phyloP scores from a whole-genome alignment of 1,140 invertebrate genomes.

The Plectrocnemia conspersa region DNA sequence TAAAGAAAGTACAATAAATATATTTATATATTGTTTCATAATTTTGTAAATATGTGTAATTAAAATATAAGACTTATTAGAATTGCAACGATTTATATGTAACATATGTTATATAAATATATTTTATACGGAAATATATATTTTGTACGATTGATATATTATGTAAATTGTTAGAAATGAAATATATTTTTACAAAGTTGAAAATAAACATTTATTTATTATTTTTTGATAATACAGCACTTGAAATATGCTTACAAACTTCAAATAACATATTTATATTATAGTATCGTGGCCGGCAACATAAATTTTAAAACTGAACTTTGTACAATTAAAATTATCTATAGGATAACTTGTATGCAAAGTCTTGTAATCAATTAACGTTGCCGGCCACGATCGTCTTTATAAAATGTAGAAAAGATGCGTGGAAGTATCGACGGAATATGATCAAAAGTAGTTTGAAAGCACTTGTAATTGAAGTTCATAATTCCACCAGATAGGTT shows the following conservation, averaged over 20 bases:
- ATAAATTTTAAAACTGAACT: constrained; percentile 3
- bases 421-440: constrained; percentile 1
- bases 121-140: background rate
- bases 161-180: constrained; percentile 28
- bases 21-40: background rate
- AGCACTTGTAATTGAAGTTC: background rate
- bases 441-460: background rate
- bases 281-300: constrained; percentile 13
- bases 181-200: constrained; percentile 34
- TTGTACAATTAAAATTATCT: background rate
- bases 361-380: background rate
- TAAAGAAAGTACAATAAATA: background rate
- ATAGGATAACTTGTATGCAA: background rate
- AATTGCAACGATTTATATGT: background rate
- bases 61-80: background rate
- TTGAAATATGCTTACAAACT: constrained; percentile 2
- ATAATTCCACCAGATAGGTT: background rate
- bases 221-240: background rate
- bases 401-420: constrained; percentile 31
- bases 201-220: constrained; percentile 20
- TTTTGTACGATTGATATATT: constrained; percentile 9
- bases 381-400: constrained; percentile 46
- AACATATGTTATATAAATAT: background rate
- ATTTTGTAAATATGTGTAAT: background rate
- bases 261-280: background rate